phyloP scores from a whole-genome alignment of 1,140 invertebrate genomes.

The Drosophila nikananu region DNA sequence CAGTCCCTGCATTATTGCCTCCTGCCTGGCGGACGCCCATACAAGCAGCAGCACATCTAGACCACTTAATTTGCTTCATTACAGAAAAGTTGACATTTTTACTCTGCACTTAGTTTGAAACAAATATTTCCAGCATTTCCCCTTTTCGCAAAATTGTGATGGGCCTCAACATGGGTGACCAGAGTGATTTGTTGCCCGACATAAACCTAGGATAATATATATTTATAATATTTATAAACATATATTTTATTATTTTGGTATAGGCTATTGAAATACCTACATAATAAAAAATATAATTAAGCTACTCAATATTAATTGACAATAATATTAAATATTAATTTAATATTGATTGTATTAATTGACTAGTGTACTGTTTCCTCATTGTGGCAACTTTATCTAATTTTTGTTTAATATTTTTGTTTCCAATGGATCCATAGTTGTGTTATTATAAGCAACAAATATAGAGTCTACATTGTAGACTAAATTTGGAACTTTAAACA shows the following conservation, averaged over 20 bases:
- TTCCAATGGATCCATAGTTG: too few relatives aligned
- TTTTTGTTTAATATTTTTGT: too few relatives aligned
- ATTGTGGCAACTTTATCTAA: background rate
- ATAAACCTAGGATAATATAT: background rate
- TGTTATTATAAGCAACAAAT: background rate
- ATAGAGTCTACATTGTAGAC: too few relatives aligned
- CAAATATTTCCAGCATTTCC: conserved; percentile 52
- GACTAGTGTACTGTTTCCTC: too few relatives aligned
- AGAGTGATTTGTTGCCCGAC: background rate
- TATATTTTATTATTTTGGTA: background rate
- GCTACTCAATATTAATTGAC: too few relatives aligned
- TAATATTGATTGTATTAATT: too few relatives aligned
- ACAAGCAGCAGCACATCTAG: conserved; percentile 8
- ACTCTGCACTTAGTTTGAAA: conserved; percentile 30
- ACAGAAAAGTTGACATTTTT: conserved; percentile 63
- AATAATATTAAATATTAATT: too few relatives aligned
- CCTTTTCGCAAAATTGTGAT: conserved; percentile 7
- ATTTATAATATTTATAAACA: background rate
- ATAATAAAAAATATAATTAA: too few relatives aligned
- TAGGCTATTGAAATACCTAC: background rate
- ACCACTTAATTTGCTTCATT: conserved; percentile 63
- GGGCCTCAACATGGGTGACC: conserved; percentile 3
- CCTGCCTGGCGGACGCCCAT: background rate
- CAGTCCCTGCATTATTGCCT: conserved; percentile 26
- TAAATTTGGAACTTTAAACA: background rate